Base-by-base conservation (phyloP, 2,113 vertebrate species). In the Poicephalus meyeri region DNA sequence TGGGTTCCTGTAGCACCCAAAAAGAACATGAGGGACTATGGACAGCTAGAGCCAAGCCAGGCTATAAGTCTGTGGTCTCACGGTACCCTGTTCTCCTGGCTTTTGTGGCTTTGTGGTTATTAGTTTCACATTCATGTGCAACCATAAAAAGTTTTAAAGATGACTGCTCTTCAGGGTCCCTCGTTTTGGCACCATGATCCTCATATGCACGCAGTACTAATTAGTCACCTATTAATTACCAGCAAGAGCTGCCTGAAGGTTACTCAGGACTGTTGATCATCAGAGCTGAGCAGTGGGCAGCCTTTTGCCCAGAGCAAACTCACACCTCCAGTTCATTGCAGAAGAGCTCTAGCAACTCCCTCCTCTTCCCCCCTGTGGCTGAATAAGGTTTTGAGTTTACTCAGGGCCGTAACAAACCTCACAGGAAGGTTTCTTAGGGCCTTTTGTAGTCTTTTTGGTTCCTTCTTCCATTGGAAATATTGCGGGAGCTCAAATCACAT, bases 151-250 rank as follows among this genome's bases (percentile, higher is more conserved):
- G 7, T 50, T 85, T 58, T 6, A 1, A 41, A 28, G 31, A 72
- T 47, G 16, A 77, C 24, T 93, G 24, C 9, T 44, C 55, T 35
- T 44, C 71, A 39, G 31, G 44, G 65, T 58, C 13, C 16, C 6
- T 65, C 21, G 29, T 56, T 89, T 47, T 65, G 83, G 24, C 55
- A 79, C 24, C 31, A 37, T 37, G 35, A 37, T 37, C 35, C n/a
- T n/a, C n/a, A n/a, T n/a, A n/a, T n/a, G n/a, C n/a, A n/a, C n/a
- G n/a, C n/a, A 44, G n/a, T 14, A 26, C 28, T 85, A 87, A 91
- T 91, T 71, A 87, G 37, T 56, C 89, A 66, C 31, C 66, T 81
- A 25, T 37, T 94, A 74, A 95, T 61, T 95, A 73, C 47, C 65
- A 80, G 80, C 31, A 60, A 68, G 68, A 86, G 73, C 10, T 81